Base-by-base conservation (phyloP, 2,113 vertebrate genomes). In the Clarias batrachus region DNA sequence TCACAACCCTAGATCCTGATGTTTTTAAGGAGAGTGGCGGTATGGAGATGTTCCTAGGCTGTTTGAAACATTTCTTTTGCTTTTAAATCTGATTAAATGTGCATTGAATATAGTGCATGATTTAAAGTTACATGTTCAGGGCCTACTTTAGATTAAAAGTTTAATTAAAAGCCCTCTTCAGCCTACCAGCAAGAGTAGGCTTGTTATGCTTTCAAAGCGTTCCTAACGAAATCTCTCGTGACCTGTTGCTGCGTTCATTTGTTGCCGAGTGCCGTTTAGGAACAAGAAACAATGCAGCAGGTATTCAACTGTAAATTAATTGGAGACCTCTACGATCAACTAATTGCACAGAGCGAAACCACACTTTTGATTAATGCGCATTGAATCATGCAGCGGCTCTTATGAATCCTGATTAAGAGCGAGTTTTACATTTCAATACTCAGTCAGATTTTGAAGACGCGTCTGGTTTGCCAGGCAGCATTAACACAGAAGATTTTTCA, bases 261-360 rank as follows among this genome's bases (percentile, higher is more conserved):
- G 41, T 82, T n/a, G 7, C 37, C 23, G 48, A 54, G 60, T 54
- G 62, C 60, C 27, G 1, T 66, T 82, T 16, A 14, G 11, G n/a
- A 83, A 70, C 23, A 59, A 33, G 56, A 41, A 30, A 19, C 13
- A 23, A 60, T 73, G 66, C 27, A 73, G 68, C 68, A 59, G 54
- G 48, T 84, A 84, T 41, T 73, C 54, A 33, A 14, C n/a, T 57
- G 30, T 73, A 33, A 54, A n/a, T 71, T 33, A 83, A 57, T 80
- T n/a, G 30, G 27, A 73, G 54, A 84, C 14, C 59, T 84, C 30
- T 68, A 84, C 54, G 73, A n/a, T 84, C 4, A 37, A 74, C 30
- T 73, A 74, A 84, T 84, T 84, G 57, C 57, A 41, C 78, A 59
- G 56, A 19, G 78, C 30, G 6, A 12, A 80, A 37, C 10, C 30